Evolutionary conservation across 2,797 vertebrate genomes (phyloP).

Genomic region (Oophaga sylvatica): DNA sequence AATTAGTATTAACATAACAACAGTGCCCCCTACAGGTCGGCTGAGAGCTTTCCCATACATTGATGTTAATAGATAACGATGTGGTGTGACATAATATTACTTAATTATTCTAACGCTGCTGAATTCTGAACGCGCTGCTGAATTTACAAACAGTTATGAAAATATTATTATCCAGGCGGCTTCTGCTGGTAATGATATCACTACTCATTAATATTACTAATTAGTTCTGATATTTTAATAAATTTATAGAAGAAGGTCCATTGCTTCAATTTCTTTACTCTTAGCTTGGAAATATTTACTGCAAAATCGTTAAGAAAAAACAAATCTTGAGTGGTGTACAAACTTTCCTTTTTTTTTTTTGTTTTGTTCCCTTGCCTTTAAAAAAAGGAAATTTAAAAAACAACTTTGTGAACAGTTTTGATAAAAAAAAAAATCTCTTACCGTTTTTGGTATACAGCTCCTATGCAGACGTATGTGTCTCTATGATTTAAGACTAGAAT

Average conservation of each 20-base stretch:
- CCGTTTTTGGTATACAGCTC: no score
- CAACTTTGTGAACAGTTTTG: no score
- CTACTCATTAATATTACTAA: not conserved
- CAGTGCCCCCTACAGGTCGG: constrained; percentile 42
- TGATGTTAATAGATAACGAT: not conserved
- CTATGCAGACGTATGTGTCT: no score
- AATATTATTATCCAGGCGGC: not conserved
- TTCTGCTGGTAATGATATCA: not conserved
- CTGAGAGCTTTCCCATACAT: not conserved
- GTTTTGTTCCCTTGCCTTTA: not conserved
- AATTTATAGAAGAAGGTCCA: not conserved
- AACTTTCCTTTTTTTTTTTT: not conserved
- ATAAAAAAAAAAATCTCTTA: no score
- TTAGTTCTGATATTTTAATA: constrained; percentile 14
- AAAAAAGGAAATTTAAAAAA: not conserved
- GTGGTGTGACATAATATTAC: not conserved
- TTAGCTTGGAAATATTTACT: not conserved
- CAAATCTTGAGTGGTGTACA: not conserved
- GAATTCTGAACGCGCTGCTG: not conserved
- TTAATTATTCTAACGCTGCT: constrained; percentile 3
- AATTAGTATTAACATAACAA: constrained; percentile 10
- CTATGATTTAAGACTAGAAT: no score
- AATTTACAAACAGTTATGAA: constrained; percentile 23
- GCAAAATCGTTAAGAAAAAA: not conserved
- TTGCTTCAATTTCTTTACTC: not conserved